A percentile compares a stretch with the other conserved stretches of the same genome.
Evolutionary conservation across 2,888 invertebrate genomes (phyloP).

Genomic region (Catotricha subobsoleta): DNA sequence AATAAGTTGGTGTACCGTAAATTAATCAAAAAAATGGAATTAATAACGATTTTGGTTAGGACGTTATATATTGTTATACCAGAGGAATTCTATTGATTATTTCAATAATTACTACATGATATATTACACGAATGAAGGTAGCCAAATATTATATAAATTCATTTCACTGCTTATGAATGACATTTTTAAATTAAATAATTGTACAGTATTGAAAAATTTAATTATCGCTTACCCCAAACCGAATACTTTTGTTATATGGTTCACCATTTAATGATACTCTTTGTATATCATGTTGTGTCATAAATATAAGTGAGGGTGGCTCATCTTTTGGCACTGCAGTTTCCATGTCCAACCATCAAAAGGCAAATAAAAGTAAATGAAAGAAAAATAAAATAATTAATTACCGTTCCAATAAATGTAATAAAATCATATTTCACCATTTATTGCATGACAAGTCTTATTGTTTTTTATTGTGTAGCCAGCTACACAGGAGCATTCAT

Average conservation of each 20-base stretch:
- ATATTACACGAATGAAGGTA: no score
- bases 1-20: no score
- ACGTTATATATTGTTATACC: no score
- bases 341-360: constrained; percentile 8
- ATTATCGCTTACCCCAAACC: neutral
- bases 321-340: constrained; percentile 42
- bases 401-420: neutral
- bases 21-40: no score
- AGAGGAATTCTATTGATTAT: no score
- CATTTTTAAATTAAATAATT: no score
- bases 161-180: no score
- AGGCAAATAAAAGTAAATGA: constrained; percentile 2
- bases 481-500: constrained; percentile 49
- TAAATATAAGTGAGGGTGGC: constrained; percentile 46
- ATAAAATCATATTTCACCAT: constrained; percentile 36
- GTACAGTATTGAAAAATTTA: constrained; percentile 23
- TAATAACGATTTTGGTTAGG: no score
- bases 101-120: no score
- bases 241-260: constrained; percentile 18
- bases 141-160: no score
- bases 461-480: constrained; percentile 46
- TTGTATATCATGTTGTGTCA: constrained; percentile 45
- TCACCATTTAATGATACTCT: constrained; percentile 40
- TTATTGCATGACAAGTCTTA: constrained; percentile 42
- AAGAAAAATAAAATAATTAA: neutral